Base-by-base conservation (phyloP, 1,140 invertebrate genomes). In the Drosophila erecta region DNA sequence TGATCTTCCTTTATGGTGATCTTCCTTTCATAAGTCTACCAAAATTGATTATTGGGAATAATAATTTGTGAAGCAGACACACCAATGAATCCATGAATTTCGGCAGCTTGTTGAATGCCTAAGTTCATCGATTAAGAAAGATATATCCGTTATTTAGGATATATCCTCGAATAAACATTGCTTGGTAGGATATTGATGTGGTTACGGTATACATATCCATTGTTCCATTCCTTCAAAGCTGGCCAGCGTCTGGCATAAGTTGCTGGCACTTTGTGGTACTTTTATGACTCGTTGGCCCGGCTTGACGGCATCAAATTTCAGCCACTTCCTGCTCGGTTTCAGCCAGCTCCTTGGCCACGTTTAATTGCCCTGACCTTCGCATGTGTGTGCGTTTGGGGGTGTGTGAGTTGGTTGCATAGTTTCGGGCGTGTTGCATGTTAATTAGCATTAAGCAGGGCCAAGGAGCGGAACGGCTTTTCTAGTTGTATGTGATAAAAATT, bases 301-400 rank as follows among this genome's bases (percentile, higher is more conserved):
- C 46, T 70, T 47, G 56, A 33, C 30, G 75, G 44, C 66, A 51
- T 72, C 50, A 62, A 55, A 49, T 66, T 59, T 61, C 41, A 49
- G 27, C 14, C 43, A 22, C 54, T 62, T 71, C 66, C 67, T 56
- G 43, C 43, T 35, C 41, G 41, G 24, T 1, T 14, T 14, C 33
- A 33, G n/a, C 59, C 47, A 12, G 47, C 40, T 35, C 40, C 41
- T 44, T 66, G 40, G 40, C 58, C 74, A 71, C 61, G 66, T 76
- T 85, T 90, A 90, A 90, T 90, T 90, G 85, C 81, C 69, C 64
- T 76, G 87, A 86, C 87, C 86, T 90, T 83, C 86, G 64, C 50
- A 22, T 44, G 70, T 76, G 27, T 70, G 72, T 57, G 43, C 27
- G 46, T 17, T 27, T 24, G 22, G 46, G 43, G 37, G 38, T 54